Evolutionary conservation across 1,140 invertebrate species (phyloP), one percentile per base, ranked within the genome.

Genomic region (Campodea augens): DNA sequence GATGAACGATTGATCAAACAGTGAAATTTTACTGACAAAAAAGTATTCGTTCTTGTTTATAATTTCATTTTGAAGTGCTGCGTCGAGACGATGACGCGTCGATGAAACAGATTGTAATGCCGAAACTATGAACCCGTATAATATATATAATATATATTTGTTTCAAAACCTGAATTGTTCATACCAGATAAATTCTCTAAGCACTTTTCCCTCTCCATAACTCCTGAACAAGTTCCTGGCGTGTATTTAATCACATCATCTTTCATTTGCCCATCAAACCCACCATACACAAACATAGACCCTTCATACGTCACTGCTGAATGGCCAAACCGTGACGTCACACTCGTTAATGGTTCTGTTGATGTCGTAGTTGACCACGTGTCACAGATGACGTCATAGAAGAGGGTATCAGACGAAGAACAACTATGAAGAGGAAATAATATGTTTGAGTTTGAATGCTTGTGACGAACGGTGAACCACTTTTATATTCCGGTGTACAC

Each of bases 321-420:
- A 60, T 89, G 84, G 0, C 85, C 85, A 57, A 81, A 87, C 44
- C 85, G 67, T 1, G 81, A 72, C 38, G 84, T 58, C 48, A 73
- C 67, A 4, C 58, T 54, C 1, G 74, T 72, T 55, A 73, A 68
- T 21, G 59, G 54, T 42, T 74, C 71, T 1, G 74, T 73, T 55
- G 73, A 68, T 21, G 59, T 54, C 43, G 56, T 46, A 4, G 50
- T 54, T 23, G 57, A 69, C 81, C 81, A 85, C 1, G 70, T 70
- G 57, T 86, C 80, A 61, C 82, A 87, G 12, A 68, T 66, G 3
- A 87, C 81, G 59, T 96, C 87, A 59, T 96, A 97, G 0, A 81
- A 73, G 29, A 92, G 65, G 36, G 89, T 75, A 46, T 88, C 81
- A 2, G 76, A 70, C 2, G 87, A 88, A 57, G 91, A 96, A 60